Base-by-base conservation (phyloP, 2,888 invertebrate genomes). In the Lysandra bellargus region DNA sequence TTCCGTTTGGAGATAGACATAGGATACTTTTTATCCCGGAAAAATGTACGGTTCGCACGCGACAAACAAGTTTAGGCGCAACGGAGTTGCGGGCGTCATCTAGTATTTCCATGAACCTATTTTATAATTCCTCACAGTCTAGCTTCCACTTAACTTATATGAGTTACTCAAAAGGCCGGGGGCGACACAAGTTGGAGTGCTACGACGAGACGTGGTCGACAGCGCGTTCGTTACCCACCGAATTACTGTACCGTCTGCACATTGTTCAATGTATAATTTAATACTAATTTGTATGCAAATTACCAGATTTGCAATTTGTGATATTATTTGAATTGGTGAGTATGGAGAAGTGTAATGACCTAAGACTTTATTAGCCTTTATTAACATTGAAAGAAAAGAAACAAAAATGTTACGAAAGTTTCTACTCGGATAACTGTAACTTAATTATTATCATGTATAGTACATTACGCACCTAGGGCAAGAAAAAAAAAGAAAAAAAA, bases 91-190 rank as follows among this genome's bases (percentile, higher is more conserved):
- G 23, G 23, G 23, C 23, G 23, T 23, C 23, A 23, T 23, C 23
- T 23, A 23, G 23, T 49, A 53, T 57, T 57, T 4, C 57, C 17
- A 57, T 57, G 17, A 69, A 9, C 14, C 14, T 69, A 14, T 14
- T 69, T 69, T 12, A 64, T 30, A 30, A 64, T 64, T 30, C 64
- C 23, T 30, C 33, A 64, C 30, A 33, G 69, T 69, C 14, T 69
- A 69, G 84, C 82, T 82, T 82, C 83, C 78, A 79, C 85, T 84
- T 83, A 86, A 86, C 85, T 75, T 76, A 76, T 78, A 44, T 78
- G 61, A 78, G n/a, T 49, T 53, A 61, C 76, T 53, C 49, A 30
- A 12, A 60, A 17, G 17, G 30, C 60, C 57, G 74, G 64, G 74
- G 80, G 61, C 57, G 76, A 14, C n/a, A 60, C 12, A 60, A 61